Evolutionary conservation across 2,888 invertebrate species (phyloP).

Genomic region (Acleris holmiana): DNA sequence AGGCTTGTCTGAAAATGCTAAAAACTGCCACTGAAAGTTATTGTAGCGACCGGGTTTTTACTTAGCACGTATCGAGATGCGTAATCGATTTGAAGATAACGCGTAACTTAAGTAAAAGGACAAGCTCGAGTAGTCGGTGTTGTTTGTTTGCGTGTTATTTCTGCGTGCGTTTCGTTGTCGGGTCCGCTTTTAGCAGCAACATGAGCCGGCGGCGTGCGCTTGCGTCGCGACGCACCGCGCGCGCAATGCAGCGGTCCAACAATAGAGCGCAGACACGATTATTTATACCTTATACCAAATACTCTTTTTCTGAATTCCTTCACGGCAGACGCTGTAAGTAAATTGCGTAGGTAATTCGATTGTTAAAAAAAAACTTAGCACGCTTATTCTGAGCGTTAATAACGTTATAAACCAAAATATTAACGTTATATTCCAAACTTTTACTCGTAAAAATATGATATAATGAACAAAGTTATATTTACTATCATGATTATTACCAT

Average conservation of each 20-base stretch:
- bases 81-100: slow-evolving; percentile 27
- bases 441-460: too few species aligned
- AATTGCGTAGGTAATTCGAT: slow-evolving; percentile 32
- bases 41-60: too few species aligned
- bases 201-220: slow-evolving; percentile 62
- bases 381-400: too few species aligned
- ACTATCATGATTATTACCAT: too few species aligned
- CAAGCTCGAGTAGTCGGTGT: slow-evolving; percentile 44
- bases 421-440: too few species aligned
- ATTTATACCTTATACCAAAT: slow-evolving; percentile 33
- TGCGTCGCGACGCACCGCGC: slow-evolving; percentile 41
- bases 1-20: too few species aligned
- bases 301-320: slow-evolving; percentile 44
- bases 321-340: slow-evolving; percentile 13
- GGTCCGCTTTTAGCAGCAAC: slow-evolving; percentile 77
- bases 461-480: too few species aligned
- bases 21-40: too few species aligned
- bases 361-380: background rate
- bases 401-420: too few species aligned
- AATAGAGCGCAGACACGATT: slow-evolving; percentile 51
- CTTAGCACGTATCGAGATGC: slow-evolving; percentile 10
- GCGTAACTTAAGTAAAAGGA: slow-evolving; percentile 35
- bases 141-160: slow-evolving; percentile 73
- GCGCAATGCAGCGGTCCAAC: slow-evolving; percentile 44
- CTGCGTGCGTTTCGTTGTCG: slow-evolving; percentile 64